phyloP scores from a whole-genome alignment of 53 echinoderm and acorn worm genomes.

The Astropecten irregularis region DNA sequence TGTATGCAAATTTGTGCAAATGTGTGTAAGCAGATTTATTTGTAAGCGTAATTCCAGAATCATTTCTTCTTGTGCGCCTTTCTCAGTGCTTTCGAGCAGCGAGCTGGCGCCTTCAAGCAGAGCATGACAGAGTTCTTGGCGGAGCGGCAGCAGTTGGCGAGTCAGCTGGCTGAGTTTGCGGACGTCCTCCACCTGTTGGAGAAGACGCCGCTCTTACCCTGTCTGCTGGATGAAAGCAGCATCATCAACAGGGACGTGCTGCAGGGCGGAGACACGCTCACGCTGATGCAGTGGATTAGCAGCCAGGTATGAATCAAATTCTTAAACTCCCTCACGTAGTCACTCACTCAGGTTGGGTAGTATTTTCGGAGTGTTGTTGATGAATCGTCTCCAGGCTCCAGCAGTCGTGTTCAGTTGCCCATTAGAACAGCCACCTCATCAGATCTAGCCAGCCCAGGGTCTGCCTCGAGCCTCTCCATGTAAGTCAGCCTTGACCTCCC shows the following conservation, averaged over 20 bases:
- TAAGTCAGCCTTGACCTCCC: too few relatives aligned
- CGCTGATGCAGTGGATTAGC: slow-evolving; percentile 95
- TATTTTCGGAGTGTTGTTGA: background rate
- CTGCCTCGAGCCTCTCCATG: too few relatives aligned
- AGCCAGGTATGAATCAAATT: slow-evolving; percentile 79
- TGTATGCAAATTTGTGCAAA: too few relatives aligned
- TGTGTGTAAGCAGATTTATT: too few relatives aligned
- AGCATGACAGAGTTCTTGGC: slow-evolving; percentile 86
- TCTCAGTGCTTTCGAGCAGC: slow-evolving; percentile 89
- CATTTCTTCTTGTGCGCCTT: too few relatives aligned
- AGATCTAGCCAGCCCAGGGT: too few relatives aligned
- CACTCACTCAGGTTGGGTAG: background rate
- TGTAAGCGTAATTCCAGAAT: too few relatives aligned
- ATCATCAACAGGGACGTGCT: background rate
- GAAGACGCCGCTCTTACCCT: slow-evolving; percentile 86
- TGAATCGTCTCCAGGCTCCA: too few relatives aligned
- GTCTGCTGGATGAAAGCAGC: slow-evolving; percentile 48
- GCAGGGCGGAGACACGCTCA: slow-evolving; percentile 27
- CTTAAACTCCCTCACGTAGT: too few relatives aligned
- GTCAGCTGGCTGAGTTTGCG: slow-evolving; percentile 76
- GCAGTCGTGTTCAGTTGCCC: too few relatives aligned
- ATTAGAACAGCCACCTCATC: too few relatives aligned
- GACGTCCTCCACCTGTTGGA: slow-evolving; percentile 71
- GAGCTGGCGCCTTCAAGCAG: slow-evolving; percentile 77
- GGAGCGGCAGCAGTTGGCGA: slow-evolving; percentile 64